Base-by-base conservation (phyloP, 2,888 invertebrate species). In the Halocaridina rubra region DNA sequence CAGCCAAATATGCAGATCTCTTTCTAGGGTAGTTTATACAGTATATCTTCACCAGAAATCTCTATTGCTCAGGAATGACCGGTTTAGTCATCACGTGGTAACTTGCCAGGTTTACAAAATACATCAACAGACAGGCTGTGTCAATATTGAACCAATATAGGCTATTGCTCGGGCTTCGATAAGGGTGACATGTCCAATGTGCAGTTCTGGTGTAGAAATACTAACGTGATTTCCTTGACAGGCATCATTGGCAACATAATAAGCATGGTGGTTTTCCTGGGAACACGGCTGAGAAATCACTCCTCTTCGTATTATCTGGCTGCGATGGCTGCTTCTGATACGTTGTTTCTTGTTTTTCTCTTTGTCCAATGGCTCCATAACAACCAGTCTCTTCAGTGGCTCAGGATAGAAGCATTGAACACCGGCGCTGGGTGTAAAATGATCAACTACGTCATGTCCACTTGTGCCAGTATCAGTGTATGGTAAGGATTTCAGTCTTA, bases 221-320 rank as follows among this genome's bases (percentile, higher is more conserved):
- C n/a, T n/a, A n/a, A 8, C 7, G 8, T 19, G 24, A 13, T 1
- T 32, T 29, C 0, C 61, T 19, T 2, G 16, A 0, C 78, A 84
- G 82, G 82, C n/a, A 27, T 84, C 3, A n/a, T 78, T 10, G 82
- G 82, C 0, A 78, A 84, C 19, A 16, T 77, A 3, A 10, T 78
- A 3, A 84, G 82, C 46, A 46, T 78, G 10, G 32, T 61, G 3
- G 78, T 84, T n/a, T 84, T 84, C 29, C 30, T 84, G n/a, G 24
- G 67, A 4, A 82, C 82, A 2, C 71, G 72, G 3, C 91, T 96
- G 81, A 92, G 94, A 19, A 93, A 94, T 76, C 93, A 95, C 22
- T 95, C 96, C 0, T 95, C 96, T 0, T 95, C 95, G 86, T 94
- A 94, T 88, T 96, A 96, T 90, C 91, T 96, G 86, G 93, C 95